These are phyloP conservation scores for Netelia virgata DNA, from an alignment of 2,888 invertebrate species.

Conservation along the genomic window DNA sequence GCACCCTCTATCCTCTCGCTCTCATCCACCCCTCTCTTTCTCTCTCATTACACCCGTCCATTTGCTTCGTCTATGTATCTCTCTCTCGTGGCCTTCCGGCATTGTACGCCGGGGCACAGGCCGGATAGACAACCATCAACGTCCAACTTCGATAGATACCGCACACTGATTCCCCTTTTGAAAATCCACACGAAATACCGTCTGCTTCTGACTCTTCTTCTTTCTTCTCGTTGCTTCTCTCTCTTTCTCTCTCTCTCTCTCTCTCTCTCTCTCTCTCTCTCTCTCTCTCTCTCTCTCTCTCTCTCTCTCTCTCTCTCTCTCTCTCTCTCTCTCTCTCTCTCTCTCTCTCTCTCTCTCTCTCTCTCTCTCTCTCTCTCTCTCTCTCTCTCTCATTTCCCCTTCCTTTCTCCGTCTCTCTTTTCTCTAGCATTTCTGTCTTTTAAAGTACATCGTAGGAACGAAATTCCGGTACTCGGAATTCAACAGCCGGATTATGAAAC, in stretches of 20 bases:
- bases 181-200: constrained; percentile 1
- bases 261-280: no score
- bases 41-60: constrained; percentile 37
- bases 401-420: constrained; percentile 5
- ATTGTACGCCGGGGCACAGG: constrained; percentile 6
- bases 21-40: constrained; percentile 48
- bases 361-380: no score
- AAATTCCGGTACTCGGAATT: constrained; percentile 58
- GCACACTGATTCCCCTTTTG: constrained; percentile 1
- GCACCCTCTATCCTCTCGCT: constrained; percentile 70
- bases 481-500: constrained; percentile 73
- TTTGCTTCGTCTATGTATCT: constrained; percentile 40
- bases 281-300: neutral
- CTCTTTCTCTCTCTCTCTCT: no score
- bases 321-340: no score
- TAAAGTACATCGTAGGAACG: constrained; percentile 34
- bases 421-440: neutral
- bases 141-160: constrained; percentile 36
- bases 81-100: constrained; percentile 24
- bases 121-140: constrained; percentile 29
- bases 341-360: no score
- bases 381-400: neutral
- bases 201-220: constrained; percentile 5
- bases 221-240: neutral
- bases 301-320: no score